These are phyloP conservation scores for Nowickia ferox DNA, from an alignment of 2,888 invertebrate species.

Conservation along the genomic window DNA sequence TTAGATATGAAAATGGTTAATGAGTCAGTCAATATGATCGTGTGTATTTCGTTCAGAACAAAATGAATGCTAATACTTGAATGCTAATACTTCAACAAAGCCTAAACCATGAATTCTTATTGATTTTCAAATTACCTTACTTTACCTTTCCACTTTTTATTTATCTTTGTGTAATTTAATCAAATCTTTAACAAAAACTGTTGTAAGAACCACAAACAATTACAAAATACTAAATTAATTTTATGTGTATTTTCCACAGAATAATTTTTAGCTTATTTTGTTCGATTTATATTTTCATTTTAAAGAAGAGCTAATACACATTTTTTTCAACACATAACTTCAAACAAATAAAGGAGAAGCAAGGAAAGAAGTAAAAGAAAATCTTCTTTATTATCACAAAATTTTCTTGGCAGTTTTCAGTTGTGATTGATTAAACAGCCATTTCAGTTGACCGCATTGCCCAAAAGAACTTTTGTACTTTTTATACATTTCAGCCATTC, in stretches of 20 bases:
- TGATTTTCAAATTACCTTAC: no score
- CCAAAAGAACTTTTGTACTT: slow-evolving; percentile 51
- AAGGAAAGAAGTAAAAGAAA: slow-evolving; percentile 20
- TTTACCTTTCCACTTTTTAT: no score
- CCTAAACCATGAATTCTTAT: no score
- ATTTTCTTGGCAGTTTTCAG: slow-evolving; percentile 65
- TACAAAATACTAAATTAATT: not conserved
- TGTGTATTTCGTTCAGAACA: no score
- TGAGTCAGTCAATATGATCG: no score
- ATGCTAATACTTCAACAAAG: no score
- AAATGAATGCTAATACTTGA: no score
- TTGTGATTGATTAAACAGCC: slow-evolving; percentile 70
- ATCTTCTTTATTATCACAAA: slow-evolving; percentile 55
- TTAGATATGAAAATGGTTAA: no score
- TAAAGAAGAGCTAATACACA: not conserved
- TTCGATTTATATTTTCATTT: not conserved
- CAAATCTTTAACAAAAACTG: no score
- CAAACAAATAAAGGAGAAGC: slow-evolving; percentile 21
- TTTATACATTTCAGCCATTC: slow-evolving; percentile 18
- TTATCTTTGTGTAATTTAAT: no score
- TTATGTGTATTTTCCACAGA: not conserved
- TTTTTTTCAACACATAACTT: slow-evolving; percentile 9
- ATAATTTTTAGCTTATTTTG: not conserved
- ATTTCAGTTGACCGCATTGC: slow-evolving; percentile 67
- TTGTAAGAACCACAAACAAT: no score